Evolutionary conservation across 1,140 invertebrate species (phyloP).

Genomic region (Drosophila sucinea): DNA sequence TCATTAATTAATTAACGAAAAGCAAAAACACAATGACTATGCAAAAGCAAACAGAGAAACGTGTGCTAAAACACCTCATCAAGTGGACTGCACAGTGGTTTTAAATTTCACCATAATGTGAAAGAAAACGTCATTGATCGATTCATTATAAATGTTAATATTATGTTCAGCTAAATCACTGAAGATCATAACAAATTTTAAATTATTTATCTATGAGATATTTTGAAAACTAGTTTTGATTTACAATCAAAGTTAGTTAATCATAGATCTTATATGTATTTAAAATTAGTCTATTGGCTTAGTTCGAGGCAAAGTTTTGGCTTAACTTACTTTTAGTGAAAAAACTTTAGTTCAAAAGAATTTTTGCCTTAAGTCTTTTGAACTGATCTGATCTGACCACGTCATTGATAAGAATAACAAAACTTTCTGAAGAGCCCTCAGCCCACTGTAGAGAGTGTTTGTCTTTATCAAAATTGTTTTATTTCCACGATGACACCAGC

Average conservation of each 20-base stretch:
- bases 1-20: conserved; percentile 22
- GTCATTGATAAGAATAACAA: conserved; percentile 2
- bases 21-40: conserved; percentile 24
- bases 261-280: no score
- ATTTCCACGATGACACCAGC: conserved; percentile 40
- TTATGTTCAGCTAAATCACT: no score
- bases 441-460: conserved; percentile 32
- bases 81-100: background rate
- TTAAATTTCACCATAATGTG: background rate
- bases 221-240: no score
- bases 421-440: background rate
- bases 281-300: no score
- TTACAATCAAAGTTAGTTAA: no score
- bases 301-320: no score
- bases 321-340: no score
- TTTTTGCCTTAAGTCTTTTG: background rate
- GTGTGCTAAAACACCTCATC: background rate
- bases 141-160: background rate
- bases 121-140: background rate
- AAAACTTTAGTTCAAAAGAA: no score
- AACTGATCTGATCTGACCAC: background rate
- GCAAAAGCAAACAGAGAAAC: conserved; percentile 19
- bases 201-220: no score
- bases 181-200: no score
- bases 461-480: conserved; percentile 18